A percentile compares a stretch with the other conserved stretches of the same genome.
Conservation (phyloP, 2,888 invertebrate species). For the Hyppa rectilinea region DNA sequence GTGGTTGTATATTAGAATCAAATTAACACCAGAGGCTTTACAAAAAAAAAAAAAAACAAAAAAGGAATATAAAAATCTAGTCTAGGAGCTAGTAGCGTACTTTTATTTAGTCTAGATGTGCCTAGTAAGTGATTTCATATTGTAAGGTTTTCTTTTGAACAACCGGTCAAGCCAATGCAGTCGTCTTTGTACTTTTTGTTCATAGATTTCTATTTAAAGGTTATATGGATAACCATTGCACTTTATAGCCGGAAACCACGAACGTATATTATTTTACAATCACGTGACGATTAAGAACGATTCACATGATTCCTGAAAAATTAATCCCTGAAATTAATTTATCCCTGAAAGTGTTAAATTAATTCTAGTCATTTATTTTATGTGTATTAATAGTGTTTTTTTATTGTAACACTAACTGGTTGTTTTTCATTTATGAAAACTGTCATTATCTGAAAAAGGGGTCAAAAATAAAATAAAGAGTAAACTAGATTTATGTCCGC, state of each 20-base stretch:
- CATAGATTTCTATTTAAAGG: constrained; percentile 30
- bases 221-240: constrained; percentile 53
- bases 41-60: not conserved
- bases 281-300: constrained; percentile 8
- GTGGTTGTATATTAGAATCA: too few species aligned
- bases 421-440: too few species aligned
- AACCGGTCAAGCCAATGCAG: not conserved
- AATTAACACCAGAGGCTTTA: not conserved
- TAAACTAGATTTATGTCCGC: too few species aligned
- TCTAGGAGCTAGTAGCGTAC: not conserved
- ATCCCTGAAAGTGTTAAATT: too few species aligned
- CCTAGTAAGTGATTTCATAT: not conserved
- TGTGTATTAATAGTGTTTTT: too few species aligned
- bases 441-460: too few species aligned
- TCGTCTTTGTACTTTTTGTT: constrained; percentile 17
- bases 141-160: not conserved
- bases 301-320: not conserved
- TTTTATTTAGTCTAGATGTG: not conserved
- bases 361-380: too few species aligned
- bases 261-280: constrained; percentile 16
- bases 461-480: too few species aligned
- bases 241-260: constrained; percentile 19
- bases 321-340: too few species aligned
- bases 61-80: not conserved
- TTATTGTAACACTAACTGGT: too few species aligned